phyloP scores from a whole-genome alignment of 2,888 invertebrate species.

The Arctia plantaginis region DNA sequence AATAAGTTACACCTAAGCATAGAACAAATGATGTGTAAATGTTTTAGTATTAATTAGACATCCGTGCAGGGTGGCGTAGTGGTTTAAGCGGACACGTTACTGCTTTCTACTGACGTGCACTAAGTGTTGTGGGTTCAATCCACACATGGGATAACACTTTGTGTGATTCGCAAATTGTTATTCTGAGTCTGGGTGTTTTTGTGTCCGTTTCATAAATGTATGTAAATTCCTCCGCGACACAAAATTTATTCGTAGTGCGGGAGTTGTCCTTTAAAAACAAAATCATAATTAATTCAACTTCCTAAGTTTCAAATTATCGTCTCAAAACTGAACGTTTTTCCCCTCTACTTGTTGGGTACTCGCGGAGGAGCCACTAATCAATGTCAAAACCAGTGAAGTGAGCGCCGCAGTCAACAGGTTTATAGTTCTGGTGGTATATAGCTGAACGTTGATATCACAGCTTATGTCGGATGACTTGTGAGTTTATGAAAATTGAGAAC shows the following conservation, averaged over 20 bases:
- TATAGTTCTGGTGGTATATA: constrained; percentile 5
- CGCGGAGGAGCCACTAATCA: constrained; percentile 16
- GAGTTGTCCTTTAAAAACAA: background rate
- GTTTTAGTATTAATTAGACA: no score
- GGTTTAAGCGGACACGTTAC: no score
- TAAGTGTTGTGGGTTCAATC: no score
- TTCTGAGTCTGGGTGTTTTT: no score
- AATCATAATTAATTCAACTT: background rate
- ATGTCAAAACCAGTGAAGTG: constrained; percentile 16
- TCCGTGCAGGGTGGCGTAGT: no score
- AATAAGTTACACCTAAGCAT: background rate
- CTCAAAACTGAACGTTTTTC: background rate
- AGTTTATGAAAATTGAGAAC: background rate
- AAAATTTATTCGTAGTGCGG: no score
- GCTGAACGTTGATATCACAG: background rate
- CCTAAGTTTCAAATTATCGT: constrained; percentile 4
- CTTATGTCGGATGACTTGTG: background rate
- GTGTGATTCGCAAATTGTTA: no score
- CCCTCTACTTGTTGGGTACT: background rate
- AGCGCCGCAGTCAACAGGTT: constrained; percentile 22
- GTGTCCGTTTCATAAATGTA: no score
- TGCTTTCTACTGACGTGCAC: no score
- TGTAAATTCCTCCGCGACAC: no score
- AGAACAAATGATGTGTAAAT: background rate
- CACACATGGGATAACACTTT: no score